These are phyloP conservation scores for Hyles euphorbiae DNA, from an alignment of 1,140 invertebrate genomes.

Conservation along the genomic window DNA sequence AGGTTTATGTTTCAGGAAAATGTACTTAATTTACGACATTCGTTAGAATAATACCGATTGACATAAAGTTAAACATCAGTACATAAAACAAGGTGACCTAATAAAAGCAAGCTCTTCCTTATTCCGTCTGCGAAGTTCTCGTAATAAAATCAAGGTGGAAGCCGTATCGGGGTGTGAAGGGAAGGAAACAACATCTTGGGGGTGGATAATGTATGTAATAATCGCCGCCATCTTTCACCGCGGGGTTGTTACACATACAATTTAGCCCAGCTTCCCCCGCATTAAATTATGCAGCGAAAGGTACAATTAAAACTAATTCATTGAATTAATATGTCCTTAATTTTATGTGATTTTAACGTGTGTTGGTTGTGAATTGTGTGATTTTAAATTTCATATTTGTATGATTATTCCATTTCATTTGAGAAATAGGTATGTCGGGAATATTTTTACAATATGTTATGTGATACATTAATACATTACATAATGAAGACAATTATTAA, in stretches of 20 bases:
- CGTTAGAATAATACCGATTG: conserved; percentile 5
- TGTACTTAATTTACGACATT: conserved; percentile 2
- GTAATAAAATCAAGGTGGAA: conserved; percentile 37
- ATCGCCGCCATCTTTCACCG: conserved; percentile 52
- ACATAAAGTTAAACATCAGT: conserved; percentile 3
- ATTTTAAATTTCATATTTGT: no score
- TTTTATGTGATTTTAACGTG: no score
- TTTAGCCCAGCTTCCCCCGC: conserved; percentile 34
- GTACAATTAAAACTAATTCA: conserved; percentile 34
- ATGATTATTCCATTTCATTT: no score
- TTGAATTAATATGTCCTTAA: conserved; percentile 23
- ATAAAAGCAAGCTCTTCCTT: conserved; percentile 5
- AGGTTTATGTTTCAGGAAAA: conserved; percentile 4
- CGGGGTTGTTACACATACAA: conserved; percentile 30
- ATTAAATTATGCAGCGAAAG: conserved; percentile 63
- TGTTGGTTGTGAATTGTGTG: no score
- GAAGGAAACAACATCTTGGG: conserved; percentile 34
- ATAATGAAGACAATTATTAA: no score
- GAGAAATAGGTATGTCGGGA: no score
- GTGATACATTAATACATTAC: no score
- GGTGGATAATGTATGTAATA: conserved; percentile 58
- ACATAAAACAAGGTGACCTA: conserved; percentile 3
- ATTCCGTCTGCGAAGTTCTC: conserved; percentile 6
- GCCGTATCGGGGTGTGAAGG: conserved; percentile 28
- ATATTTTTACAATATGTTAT: no score